Evolutionary conservation across 2,797 vertebrate species (phyloP), one percentile per base, ranked within the genome.

Genomic region (Acrossocheilus wenchowensis): DNA sequence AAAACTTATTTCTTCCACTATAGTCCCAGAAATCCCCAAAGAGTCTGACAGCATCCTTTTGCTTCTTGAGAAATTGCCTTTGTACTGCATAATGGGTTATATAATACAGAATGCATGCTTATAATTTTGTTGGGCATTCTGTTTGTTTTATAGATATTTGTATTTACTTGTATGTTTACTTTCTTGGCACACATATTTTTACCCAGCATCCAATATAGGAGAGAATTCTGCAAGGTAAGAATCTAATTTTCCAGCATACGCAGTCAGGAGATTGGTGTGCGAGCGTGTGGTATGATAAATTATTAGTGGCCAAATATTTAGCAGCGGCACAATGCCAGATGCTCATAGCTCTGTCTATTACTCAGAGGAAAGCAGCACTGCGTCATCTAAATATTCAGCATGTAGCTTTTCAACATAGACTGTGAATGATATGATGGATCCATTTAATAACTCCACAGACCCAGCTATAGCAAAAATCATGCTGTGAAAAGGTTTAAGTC

Each of bases 41-140:
- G 34, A 60, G 52, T 60, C n/a, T 66, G 48, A 72, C 80, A 79
- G 78, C 86, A 90, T 90, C 84, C 85, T 88, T 83, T 52, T 82
- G 89, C 83, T 85, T 89, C 81, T 87, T 62, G 36, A 81, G 74
- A 86, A 82, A 86, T 73, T 54, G 66, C 79, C 79, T 87, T 36
- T 78, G 54, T 80, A 85, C 92, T 93, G 88, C 90, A 88, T 93
- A 92, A 93, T 72, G 83, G 79, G 85, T 86, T 81, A 78, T 36
- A 66, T 81, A 85, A 77, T 50, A n/a, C 41, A 66, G 34, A 66
- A 66, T 21, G 4, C 2, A 11, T 60, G 17, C 30, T 57, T 23
- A 12, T 45, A 34, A 62, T 62, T 26, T 36, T 45, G 3, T n/a
- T n/a, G 19, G 19, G 12, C 6, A 62, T 50, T 34, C 30, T 66